Conservation (phyloP, 2,888 invertebrate genomes). For the Anorthoa munda region DNA sequence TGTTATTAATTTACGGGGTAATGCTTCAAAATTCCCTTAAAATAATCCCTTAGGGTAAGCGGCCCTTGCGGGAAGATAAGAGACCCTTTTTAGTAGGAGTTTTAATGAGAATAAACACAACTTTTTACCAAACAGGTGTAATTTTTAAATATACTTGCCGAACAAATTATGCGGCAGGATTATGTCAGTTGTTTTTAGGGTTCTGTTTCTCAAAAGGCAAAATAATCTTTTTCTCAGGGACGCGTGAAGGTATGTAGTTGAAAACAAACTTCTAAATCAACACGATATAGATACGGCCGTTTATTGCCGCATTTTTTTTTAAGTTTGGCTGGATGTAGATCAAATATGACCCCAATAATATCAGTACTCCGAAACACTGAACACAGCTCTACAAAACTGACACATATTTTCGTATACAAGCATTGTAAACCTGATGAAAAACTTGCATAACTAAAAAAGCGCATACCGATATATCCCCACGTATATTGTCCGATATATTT, state of each 20-base stretch:
- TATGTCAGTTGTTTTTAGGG: not conserved
- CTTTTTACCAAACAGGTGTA: not conserved
- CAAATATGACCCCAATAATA: not conserved
- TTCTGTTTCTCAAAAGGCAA: too few relatives aligned
- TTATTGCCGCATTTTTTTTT: not conserved
- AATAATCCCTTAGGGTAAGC: slow-evolving; percentile 14
- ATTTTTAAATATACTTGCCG: not conserved
- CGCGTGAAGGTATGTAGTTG: too few relatives aligned
- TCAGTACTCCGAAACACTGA: not conserved
- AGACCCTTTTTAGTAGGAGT: slow-evolving; percentile 16
- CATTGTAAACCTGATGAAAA: not conserved
- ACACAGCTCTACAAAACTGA: too few relatives aligned
- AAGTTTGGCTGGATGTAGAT: not conserved
- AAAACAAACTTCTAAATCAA: too few relatives aligned
- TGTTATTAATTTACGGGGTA: slow-evolving; percentile 39
- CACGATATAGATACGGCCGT: too few relatives aligned
- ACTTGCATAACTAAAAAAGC: not conserved
- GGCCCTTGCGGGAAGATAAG: not conserved
- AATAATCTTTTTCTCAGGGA: too few relatives aligned
- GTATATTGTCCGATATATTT: slow-evolving; percentile 28
- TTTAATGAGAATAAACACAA: slow-evolving; percentile 11
- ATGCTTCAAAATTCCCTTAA: slow-evolving; percentile 21
- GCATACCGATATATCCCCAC: slow-evolving; percentile 13
- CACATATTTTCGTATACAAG: not conserved
- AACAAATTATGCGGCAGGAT: not conserved